Evolutionary conservation across 2,113 vertebrate species (phyloP), one percentile per base, ranked within the genome.

Genomic region (Lagenorhynchus albirostris): DNA sequence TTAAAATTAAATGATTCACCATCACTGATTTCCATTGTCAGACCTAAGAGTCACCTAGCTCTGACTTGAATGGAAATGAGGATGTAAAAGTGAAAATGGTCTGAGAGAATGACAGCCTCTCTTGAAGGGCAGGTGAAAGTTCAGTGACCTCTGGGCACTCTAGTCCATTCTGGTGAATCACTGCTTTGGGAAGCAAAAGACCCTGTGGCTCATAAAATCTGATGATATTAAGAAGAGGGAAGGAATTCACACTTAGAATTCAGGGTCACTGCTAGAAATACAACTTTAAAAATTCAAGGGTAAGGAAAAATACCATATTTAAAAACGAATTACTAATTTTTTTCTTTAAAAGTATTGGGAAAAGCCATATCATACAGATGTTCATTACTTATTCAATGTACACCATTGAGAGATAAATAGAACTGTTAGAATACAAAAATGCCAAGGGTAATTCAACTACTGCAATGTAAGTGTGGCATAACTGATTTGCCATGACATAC

Each of bases 401-500:
- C 87, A 96, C 80, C 58, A 96, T 0, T 90, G 97, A 85, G 97
- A 98, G 97, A 98, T 96, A 98, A 98, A 97, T 53, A 97, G 89
- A 97, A 97, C 80, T 81, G 89, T 93, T 97, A 97, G 53, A 98
- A 96, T 93, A 98, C 76, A 95, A 98, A 98, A 98, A 97, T 94
- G 97, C 77, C 81, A 95, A 97, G 95, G 96, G 98, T 97, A 99
- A 98, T 98, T 98, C 97, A 98, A 91, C 93, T 73, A 86, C 92
- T 97, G 89, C 89, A 94, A 53, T 93, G 62, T 96, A 97, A 96
- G 96, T 97, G 97, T 98, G 95, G 94, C 65, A 65, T 96, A 98
- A 96, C 96, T 98, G 97, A 98, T 98, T 98, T 73, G 85, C 97
- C 94, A 77, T 94, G 97, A 96, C 97, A 98, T 92, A 98, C 94